Percentiles rank a stretch among this genome's conserved stretches.
phyloP scores from a whole-genome alignment of 2,888 invertebrate genomes.

The Stenurella melanura region DNA sequence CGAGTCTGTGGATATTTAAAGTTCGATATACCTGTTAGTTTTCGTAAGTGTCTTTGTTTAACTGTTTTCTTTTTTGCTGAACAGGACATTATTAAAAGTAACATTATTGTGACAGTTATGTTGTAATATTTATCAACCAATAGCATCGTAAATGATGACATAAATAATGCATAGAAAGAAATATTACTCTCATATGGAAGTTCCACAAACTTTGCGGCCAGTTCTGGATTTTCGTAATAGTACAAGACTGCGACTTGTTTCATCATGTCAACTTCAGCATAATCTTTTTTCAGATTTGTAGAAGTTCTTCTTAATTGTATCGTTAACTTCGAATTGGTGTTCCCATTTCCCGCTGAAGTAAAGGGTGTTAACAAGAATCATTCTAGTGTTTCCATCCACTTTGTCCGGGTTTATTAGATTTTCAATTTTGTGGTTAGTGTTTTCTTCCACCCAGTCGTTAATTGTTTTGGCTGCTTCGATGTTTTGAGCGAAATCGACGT shows the following conservation, averaged over 20 bases:
- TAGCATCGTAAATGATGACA: too few relatives aligned
- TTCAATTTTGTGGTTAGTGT: conserved; percentile 68
- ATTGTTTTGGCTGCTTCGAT: conserved; percentile 61
- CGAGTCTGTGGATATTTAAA: too few relatives aligned
- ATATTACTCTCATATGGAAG: conserved; percentile 53
- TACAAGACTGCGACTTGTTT: conserved; percentile 49
- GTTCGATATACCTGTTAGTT: too few relatives aligned
- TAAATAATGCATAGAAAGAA: background rate
- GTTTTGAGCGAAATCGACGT: conserved; percentile 60
- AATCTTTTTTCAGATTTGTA: conserved; percentile 53
- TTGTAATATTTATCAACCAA: too few relatives aligned
- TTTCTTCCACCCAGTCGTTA: conserved; percentile 68
- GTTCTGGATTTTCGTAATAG: conserved; percentile 59
- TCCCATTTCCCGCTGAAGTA: conserved; percentile 68
- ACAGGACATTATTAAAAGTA: too few relatives aligned
- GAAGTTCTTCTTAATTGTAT: conserved; percentile 61
- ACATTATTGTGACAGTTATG: too few relatives aligned
- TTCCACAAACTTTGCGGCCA: conserved; percentile 63
- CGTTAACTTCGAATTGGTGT: conserved; percentile 55
- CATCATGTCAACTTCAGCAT: conserved; percentile 65
- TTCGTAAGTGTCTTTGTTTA: too few relatives aligned
- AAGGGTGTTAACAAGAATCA: conserved; percentile 68
- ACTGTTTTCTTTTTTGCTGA: too few relatives aligned
- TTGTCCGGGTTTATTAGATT: conserved; percentile 60
- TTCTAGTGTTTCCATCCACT: conserved; percentile 58